A percentile compares a stretch with the other conserved stretches of the same genome.
Conservation (phyloP, 2,888 invertebrate species). For the Meghimatium bilineatum region DNA sequence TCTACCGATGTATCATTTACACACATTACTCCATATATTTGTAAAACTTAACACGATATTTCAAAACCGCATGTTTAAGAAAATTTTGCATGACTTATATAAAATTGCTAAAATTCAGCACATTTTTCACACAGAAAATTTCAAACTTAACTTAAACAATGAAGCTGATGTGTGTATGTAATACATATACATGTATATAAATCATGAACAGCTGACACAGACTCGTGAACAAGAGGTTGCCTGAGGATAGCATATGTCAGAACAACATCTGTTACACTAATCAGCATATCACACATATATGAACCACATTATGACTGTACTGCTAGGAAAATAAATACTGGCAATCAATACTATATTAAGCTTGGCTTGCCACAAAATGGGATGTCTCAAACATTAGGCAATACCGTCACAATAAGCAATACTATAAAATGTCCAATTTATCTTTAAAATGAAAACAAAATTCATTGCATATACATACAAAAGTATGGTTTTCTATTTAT, state of each 20-base stretch:
- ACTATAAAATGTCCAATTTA: background rate
- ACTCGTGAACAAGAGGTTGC: background rate
- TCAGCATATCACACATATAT: background rate
- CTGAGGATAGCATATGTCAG: no score
- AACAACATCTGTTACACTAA: conserved; percentile 14
- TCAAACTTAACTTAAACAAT: background rate
- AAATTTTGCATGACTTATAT: background rate
- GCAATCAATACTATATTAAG: conserved; percentile 4
- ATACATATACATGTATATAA: background rate
- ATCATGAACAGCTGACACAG: background rate
- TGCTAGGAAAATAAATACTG: background rate
- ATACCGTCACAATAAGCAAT: background rate
- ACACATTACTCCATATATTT: background rate
- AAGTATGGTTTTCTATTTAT: no score
- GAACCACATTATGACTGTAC: background rate
- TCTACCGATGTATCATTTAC: background rate
- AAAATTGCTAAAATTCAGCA: no score
- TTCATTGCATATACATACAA: no score
- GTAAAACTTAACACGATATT: background rate
- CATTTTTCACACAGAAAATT: no score
- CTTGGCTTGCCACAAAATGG: background rate
- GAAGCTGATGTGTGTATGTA: background rate
- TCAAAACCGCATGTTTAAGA: background rate
- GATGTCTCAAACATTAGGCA: no score
- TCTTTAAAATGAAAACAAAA: no score